Conservation (phyloP, 2,113 vertebrate species). For the Globicephala melas region DNA sequence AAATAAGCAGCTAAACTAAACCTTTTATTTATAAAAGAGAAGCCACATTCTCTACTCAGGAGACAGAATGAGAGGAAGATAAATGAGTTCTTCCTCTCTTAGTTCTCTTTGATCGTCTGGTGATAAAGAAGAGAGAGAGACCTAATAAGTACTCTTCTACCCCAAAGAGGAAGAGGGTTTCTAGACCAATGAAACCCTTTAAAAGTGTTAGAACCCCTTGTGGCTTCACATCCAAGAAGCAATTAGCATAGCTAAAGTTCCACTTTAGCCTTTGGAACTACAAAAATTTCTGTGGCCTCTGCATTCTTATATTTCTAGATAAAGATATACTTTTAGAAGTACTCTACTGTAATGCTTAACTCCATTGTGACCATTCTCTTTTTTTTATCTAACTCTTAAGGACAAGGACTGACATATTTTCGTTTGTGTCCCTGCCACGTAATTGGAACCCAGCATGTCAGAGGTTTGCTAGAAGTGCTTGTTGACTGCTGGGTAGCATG, state of each 20-base stretch:
- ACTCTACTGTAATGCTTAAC: background rate
- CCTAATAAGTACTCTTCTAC: background rate
- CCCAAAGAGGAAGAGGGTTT: background rate
- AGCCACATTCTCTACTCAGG: background rate
- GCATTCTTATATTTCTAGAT: background rate
- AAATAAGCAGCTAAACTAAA: background rate
- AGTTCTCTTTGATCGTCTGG: background rate
- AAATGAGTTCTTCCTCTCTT: background rate
- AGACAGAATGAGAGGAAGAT: slow-evolving; percentile 16
- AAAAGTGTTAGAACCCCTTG: background rate
- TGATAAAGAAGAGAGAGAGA: background rate
- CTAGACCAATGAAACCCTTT: background rate
- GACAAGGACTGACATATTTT: background rate
- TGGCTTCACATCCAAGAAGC: background rate
- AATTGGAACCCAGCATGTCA: background rate
- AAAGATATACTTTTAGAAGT: background rate
- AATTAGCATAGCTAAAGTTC: background rate
- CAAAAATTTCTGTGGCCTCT: background rate
- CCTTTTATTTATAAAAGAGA: slow-evolving; percentile 23
- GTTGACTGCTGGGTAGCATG: background rate
- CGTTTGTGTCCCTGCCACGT: background rate
- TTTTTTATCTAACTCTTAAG: background rate
- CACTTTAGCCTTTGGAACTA: background rate
- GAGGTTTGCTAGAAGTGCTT: background rate
- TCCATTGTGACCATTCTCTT: background rate